Evolutionary conservation across 2,113 vertebrate genomes (phyloP).

Genomic region (Sakesphorus luctuosus): DNA sequence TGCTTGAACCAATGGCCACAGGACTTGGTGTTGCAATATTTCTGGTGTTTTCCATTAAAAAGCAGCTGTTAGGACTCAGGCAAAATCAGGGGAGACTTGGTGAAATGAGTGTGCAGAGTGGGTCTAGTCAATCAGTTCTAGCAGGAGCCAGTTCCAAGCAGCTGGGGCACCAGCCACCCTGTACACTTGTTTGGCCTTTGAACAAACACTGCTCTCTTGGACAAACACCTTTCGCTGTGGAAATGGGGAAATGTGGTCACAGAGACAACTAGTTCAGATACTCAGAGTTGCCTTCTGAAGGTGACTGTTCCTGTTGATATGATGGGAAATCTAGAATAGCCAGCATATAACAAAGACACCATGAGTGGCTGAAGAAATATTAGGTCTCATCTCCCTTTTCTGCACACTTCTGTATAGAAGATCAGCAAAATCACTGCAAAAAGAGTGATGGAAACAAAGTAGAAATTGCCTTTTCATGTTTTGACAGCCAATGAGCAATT

Average conservation of each 20-base stretch:
- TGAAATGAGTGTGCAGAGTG: background rate
- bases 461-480: background rate
- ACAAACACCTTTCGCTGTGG: background rate
- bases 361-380: background rate
- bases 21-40: background rate
- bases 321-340: background rate
- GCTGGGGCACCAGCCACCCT: background rate
- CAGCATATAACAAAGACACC: background rate
- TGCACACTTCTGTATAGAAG: background rate
- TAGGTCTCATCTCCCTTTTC: background rate
- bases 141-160: background rate
- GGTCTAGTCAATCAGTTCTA: background rate
- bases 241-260: background rate
- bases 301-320: background rate
- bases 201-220: background rate
- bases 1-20: background rate
- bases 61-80: background rate
- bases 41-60: background rate
- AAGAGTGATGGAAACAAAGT: background rate
- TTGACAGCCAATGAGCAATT: background rate
- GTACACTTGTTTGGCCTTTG: no score
- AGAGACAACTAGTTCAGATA: background rate
- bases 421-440: background rate
- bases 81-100: background rate
- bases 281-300: background rate